Evolutionary conservation across 2,797 vertebrate genomes (phyloP).

Genomic region (Chiloscyllium punctatum): DNA sequence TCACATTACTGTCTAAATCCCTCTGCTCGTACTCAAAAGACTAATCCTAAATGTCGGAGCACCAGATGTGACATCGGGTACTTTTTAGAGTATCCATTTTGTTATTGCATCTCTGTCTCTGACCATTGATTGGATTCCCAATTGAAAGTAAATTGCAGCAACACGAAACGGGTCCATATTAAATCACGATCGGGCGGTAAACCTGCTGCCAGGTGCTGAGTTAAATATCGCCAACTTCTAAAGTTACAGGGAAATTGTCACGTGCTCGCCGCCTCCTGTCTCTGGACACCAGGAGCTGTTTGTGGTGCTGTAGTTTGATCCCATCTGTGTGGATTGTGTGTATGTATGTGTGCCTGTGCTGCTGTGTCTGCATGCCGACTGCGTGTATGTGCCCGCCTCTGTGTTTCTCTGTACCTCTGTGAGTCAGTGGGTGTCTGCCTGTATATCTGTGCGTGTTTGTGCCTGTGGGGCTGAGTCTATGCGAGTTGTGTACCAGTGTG

Average conservation of each 20-base stretch:
- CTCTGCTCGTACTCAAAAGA: slow-evolving; percentile 43
- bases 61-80: slow-evolving; percentile 36
- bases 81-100: background rate
- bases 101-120: background rate
- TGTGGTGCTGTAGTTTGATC: slow-evolving; percentile 53
- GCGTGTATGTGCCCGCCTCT: background rate
- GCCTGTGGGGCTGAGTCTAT: background rate
- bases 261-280: slow-evolving; percentile 9
- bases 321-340: background rate
- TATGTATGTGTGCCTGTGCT: background rate
- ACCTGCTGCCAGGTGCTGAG: slow-evolving; percentile 16
- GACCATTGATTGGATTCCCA: background rate
- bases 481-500: slow-evolving; percentile 37
- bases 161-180: background rate
- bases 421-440: slow-evolving; percentile 32
- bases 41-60: slow-evolving; percentile 49
- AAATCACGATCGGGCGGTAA: background rate
- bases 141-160: background rate
- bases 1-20: slow-evolving; percentile 51
- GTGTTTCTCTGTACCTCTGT: background rate
- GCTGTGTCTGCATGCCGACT: background rate
- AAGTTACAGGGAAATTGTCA: slow-evolving; percentile 31
- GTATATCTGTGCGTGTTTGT: background rate
- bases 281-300: slow-evolving; percentile 49
- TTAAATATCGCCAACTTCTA: slow-evolving; percentile 32